These are phyloP conservation scores for Brachystomella parvula DNA, from an alignment of 1,140 invertebrate genomes.

Conservation along the genomic window DNA sequence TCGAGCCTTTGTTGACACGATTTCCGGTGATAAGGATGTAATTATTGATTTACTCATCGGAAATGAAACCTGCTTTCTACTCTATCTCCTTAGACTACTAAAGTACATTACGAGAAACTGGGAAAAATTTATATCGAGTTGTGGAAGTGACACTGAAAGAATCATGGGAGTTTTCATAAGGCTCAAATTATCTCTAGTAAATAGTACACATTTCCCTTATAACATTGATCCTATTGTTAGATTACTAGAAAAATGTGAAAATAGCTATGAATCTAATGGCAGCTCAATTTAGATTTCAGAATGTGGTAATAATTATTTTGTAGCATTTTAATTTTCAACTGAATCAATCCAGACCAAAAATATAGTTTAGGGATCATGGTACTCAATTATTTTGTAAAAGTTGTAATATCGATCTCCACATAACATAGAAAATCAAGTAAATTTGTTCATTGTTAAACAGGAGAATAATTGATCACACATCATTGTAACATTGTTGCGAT, in stretches of 20 bases:
- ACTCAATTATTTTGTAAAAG: too few species aligned
- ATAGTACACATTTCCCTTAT: conserved; percentile 74
- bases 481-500: too few species aligned
- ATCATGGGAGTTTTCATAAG: conserved; percentile 75
- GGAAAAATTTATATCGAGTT: conserved; percentile 68
- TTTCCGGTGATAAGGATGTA: conserved; percentile 72
- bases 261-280: conserved; percentile 69
- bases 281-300: background rate
- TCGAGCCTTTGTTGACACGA: conserved; percentile 70
- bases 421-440: too few species aligned
- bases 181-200: conserved; percentile 67
- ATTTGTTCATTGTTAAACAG: too few species aligned
- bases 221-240: conserved; percentile 79
- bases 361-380: too few species aligned
- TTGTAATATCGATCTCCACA: too few species aligned
- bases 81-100: conserved; percentile 74
- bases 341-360: too few species aligned
- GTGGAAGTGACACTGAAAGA: conserved; percentile 65
- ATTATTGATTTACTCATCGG: conserved; percentile 78
- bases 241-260: conserved; percentile 73
- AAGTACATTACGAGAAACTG: conserved; percentile 78
- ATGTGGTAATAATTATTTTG: too few species aligned
- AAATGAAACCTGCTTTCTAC: conserved; percentile 81
- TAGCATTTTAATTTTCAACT: too few species aligned
- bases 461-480: too few species aligned